These are phyloP conservation scores for Lordiphosa stackelbergi DNA, from an alignment of 1,140 invertebrate genomes.

Conservation along the genomic window DNA sequence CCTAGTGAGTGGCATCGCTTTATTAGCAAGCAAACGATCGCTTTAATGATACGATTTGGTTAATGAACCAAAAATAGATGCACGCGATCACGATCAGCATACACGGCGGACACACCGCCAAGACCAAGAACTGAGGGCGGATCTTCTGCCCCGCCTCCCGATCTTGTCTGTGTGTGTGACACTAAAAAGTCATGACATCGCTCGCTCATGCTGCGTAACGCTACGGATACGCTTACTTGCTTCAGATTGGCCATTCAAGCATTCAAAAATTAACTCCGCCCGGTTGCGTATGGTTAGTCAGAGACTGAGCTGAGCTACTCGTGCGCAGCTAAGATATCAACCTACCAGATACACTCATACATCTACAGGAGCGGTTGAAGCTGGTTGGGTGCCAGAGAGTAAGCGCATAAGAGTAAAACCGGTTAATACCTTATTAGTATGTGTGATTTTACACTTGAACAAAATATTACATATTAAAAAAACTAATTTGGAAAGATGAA, in stretches of 20 bases:
- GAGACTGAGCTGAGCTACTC: constrained; percentile 48
- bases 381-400: neutral
- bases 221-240: constrained; percentile 77
- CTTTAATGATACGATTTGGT: constrained; percentile 68
- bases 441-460: too few relatives aligned
- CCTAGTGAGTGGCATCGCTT: constrained; percentile 40
- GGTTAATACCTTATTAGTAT: too few relatives aligned
- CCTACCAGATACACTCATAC: constrained; percentile 16
- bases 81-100: constrained; percentile 34
- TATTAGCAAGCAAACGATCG: constrained; percentile 62
- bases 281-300: constrained; percentile 74
- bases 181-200: constrained; percentile 76
- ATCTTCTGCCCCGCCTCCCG: constrained; percentile 57
- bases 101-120: constrained; percentile 9
- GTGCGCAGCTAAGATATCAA: constrained; percentile 18
- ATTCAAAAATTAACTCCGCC: constrained; percentile 77
- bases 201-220: constrained; percentile 71
- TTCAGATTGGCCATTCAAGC: constrained; percentile 77
- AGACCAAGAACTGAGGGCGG: constrained; percentile 23
- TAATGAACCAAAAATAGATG: constrained; percentile 76
- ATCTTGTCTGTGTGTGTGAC: constrained; percentile 46
- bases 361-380: constrained; percentile 13
- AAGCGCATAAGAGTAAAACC: constrained; percentile 6
- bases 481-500: too few relatives aligned
- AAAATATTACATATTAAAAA: too few relatives aligned